Base-by-base conservation (phyloP, 2,797 vertebrate species). In the Microctenopoma lineatum region DNA sequence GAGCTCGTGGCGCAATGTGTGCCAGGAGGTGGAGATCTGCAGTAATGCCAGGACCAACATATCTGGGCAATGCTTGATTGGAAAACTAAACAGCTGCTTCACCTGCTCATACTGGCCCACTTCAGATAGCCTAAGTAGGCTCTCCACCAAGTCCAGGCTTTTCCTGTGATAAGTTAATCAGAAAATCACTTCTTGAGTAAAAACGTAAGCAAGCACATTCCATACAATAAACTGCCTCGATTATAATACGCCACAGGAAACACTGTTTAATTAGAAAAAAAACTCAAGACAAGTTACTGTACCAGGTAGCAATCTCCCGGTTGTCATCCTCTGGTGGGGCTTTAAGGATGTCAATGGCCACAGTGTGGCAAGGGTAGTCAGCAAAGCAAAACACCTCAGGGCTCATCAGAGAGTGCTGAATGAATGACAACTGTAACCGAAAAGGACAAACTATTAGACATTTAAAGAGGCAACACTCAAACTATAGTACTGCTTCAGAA, bases 301-400 rank as follows among this genome's bases (percentile, higher is more conserved):
- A 98, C 98, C 98, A 99, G 65, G 98, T 99, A 42, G 97, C 97
- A 80, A 99, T 99, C 92, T 99, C 98, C 88, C 97, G 93, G 92
- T 99, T 99, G 91, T 99, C 98, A 87, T 99, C 98, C 86, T 99
- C 98, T 18, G 98, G 98, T 73, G 97, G 98, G 59, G 98, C 98
- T 94, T 99, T 99, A 47, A 99, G 94, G 85, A 99, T 99, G 90
- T 99, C 98, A 47, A 96, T 98, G 84, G 96, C 96, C 83, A 99
- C 98, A 44, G 95, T 94, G 89, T 99, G 98, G 88, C 97, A 99
- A 18, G 96, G 95, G 86, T 95, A 99, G 89, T 99, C 97, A 9
- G 97, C 98, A 85, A 99, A 99, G 92, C 97, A 99, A 88, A 99
- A 99, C 79, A 99, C 95, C 42, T 99, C 98, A 5, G 97, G 97